Conservation (phyloP, 2,888 invertebrate species). For the Sepiola atlantica region DNA sequence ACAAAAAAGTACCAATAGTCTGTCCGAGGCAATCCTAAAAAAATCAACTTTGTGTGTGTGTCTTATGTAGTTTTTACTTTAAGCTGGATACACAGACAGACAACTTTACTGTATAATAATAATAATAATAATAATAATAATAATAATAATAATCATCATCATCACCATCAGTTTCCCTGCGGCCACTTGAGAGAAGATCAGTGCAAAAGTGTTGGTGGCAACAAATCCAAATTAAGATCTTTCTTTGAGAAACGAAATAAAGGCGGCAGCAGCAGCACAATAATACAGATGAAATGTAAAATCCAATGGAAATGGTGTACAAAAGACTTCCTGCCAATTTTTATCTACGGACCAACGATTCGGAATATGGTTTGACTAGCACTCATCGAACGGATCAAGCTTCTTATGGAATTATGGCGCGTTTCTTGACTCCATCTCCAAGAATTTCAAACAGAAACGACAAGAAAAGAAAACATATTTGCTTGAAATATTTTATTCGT, state of each 20-base stretch:
- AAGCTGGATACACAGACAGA: too few species aligned
- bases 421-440: background rate
- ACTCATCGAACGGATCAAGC: background rate
- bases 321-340: background rate
- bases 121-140: too few species aligned
- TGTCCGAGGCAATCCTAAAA: too few species aligned
- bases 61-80: too few species aligned
- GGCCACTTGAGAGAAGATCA: background rate
- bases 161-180: background rate
- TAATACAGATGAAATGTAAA: background rate
- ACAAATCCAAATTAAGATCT: background rate
- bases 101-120: too few species aligned
- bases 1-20: too few species aligned
- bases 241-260: background rate
- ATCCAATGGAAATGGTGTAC: background rate
- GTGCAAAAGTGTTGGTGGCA: background rate
- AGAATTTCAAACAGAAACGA: too few species aligned
- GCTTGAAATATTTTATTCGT: background rate
- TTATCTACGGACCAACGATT: background rate
- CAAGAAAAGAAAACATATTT: background rate
- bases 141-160: too few species aligned
- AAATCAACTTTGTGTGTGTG: too few species aligned
- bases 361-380: background rate
- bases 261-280: background rate
- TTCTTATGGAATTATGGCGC: background rate